Evolutionary conservation across 2,888 invertebrate genomes (phyloP), one percentile per base, ranked within the genome.

Genomic region (Emmelina monodactyla): DNA sequence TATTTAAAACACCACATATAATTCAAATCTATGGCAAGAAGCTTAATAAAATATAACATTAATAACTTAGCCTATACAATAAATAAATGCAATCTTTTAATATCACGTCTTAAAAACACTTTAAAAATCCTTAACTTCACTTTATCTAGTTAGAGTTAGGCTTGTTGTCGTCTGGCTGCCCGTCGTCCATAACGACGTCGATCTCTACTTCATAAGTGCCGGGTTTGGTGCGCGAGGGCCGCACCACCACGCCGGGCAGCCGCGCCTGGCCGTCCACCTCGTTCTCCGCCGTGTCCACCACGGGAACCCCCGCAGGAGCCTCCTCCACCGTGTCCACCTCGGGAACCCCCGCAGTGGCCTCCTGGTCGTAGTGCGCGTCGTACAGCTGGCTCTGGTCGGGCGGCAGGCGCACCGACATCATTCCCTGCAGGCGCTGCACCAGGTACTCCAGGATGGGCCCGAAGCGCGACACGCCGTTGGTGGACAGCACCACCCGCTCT

Each of bases 381-480:
- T 13, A 57, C 57, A 10, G 78, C 79, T 25, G 72, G 51, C 49
- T 81, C 78, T 28, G 79, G 55, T 83, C 82, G 45, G 79, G 75
- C 34, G 83, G 70, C 35, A 79, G 66, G 47, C 85, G 84, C 10
- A 82, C 76, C 0, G 86, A 86, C 55, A 83, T 84, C 43, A 82
- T 82, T 3, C 82, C 71, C 56, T 87, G 87, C 34, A 87, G 76
- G 37, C 83, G 70, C 50, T 86, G 86, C 7, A 85, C 71, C 12
- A 86, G 52, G 38, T 78, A 73, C 53, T 87, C 86, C 29, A 86
- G 49, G 22, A 85, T 53, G 1, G 84, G 83, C 14, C 86, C 86
- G 53, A 87, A 82, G 54, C 81, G 63, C 16, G 67, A 69, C 9
- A 55, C 39, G 6, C 49, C 50, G 14, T 49, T 40, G 9, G 47